phyloP scores from a whole-genome alignment of 2,888 invertebrate species.

The Euclidia mi region DNA sequence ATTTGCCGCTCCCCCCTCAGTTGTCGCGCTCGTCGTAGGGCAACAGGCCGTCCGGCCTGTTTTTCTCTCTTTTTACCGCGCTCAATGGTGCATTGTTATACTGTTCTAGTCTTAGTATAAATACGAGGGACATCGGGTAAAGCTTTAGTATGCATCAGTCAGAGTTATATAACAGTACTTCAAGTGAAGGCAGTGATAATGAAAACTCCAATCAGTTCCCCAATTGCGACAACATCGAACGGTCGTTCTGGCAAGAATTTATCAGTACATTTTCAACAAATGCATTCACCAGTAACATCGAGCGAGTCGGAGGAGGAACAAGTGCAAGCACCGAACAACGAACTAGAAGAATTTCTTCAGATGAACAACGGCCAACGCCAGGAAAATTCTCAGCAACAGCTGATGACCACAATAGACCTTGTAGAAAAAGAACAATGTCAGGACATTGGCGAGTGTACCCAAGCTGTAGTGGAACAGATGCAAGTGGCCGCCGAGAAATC shows the following conservation, averaged over 20 bases:
- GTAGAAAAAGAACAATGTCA: slow-evolving; percentile 8
- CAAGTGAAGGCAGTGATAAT: too few species aligned
- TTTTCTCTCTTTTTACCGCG: too few species aligned
- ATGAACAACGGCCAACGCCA: background rate
- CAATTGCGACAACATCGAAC: background rate
- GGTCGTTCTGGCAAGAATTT: background rate
- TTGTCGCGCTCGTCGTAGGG: too few species aligned
- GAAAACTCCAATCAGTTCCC: slow-evolving; percentile 18
- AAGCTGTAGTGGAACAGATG: slow-evolving; percentile 12
- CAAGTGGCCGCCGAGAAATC: background rate
- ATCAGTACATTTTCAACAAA: background rate
- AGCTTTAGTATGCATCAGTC: too few species aligned
- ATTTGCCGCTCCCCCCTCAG: too few species aligned
- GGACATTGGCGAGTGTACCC: background rate
- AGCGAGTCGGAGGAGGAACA: background rate
- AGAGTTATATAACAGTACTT: too few species aligned
- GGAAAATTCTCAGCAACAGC: background rate
- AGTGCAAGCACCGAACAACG: background rate
- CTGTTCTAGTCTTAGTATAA: too few species aligned
- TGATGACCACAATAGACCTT: slow-evolving; percentile 2
- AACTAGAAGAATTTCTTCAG: slow-evolving; percentile 2
- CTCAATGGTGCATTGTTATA: too few species aligned
- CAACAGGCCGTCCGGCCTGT: too few species aligned
- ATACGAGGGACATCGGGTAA: too few species aligned
- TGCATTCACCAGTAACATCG: background rate